Evolutionary conservation across 1,140 invertebrate genomes (phyloP).

Genomic region (Grapholita molesta): DNA sequence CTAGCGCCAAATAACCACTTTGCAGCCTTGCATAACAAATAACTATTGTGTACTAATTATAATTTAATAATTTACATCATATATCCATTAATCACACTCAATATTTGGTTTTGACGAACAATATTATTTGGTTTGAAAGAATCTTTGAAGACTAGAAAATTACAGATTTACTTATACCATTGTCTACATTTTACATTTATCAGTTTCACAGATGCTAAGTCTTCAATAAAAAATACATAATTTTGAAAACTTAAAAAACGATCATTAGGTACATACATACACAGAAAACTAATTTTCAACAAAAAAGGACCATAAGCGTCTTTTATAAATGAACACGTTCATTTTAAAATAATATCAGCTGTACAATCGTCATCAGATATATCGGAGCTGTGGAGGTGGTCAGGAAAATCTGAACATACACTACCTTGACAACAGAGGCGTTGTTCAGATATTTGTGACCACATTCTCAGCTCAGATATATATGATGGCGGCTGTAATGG

Average conservation of each 20-base stretch:
- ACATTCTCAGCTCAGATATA: no score
- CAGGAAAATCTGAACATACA: no score
- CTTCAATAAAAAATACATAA: no score
- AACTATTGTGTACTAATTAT: neutral
- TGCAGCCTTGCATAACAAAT: neutral
- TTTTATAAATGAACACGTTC: neutral
- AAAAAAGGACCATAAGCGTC: neutral
- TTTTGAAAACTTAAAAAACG: no score
- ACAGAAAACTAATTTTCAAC: no score
- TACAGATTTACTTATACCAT: neutral
- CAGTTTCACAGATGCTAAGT: no score
- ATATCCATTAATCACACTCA: neutral
- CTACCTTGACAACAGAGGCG: no score
- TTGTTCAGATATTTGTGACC: no score
- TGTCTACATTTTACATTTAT: neutral
- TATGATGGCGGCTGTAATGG: no score
- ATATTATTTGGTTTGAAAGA: neutral
- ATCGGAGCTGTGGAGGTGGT: no score
- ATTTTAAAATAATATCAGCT: neutral
- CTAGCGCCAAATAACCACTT: no score
- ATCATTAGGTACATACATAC: no score
- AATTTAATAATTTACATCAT: conserved; percentile 16
- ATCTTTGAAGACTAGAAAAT: neutral
- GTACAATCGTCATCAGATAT: neutral
- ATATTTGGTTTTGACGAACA: neutral